Evolutionary conservation across 2,888 invertebrate species (phyloP), one percentile per base, ranked within the genome.

Genomic region (Acrocera orbiculus): DNA sequence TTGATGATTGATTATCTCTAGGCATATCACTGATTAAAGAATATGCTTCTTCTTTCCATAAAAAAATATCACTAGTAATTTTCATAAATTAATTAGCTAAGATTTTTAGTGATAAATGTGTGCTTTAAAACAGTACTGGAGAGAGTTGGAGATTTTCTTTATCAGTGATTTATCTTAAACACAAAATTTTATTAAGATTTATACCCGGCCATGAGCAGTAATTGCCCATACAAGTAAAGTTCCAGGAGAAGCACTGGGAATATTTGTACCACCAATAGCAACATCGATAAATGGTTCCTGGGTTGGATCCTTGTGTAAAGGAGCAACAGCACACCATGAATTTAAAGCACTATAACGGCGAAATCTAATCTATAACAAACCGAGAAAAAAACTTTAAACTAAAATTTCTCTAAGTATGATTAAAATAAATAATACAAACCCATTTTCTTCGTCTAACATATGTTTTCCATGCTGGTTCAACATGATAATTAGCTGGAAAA

Each of bases 261-360:
- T 69, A 50, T 73, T 73, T 50, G 77, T 76, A 16, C 90, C 89
- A 22, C 90, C 89, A 45, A 89, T 76, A 38, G 79, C 70, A 29
- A 92, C 73, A 64, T 90, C 89, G 51, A 89, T 86, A 50, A 93
- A 90, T 4, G 90, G 90, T 54, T 92, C 90, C 54, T 71, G 77
- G 0, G 87, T 86, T 15, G 85, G 78, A 63, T 87, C 86, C 61
- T 85, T 82, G 54, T 85, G 82, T 40, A 87, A 63, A 10, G 86
- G 81, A 35, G 85, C 82, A 49, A 90, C 80, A 24, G 83, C 82
- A 62, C 87, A 85, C 92, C 92, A 92, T 27, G 79, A 78, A 61
- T 89, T 86, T 62, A 87, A 73, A 6, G 87, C 86, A 56, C 79
- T 78, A 51, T 87, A 92, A 48, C 82, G 71, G 34, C 90, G 65